Evolutionary conservation across 2,113 vertebrate species (phyloP).

Genomic region (Cercopithecus mona): DNA sequence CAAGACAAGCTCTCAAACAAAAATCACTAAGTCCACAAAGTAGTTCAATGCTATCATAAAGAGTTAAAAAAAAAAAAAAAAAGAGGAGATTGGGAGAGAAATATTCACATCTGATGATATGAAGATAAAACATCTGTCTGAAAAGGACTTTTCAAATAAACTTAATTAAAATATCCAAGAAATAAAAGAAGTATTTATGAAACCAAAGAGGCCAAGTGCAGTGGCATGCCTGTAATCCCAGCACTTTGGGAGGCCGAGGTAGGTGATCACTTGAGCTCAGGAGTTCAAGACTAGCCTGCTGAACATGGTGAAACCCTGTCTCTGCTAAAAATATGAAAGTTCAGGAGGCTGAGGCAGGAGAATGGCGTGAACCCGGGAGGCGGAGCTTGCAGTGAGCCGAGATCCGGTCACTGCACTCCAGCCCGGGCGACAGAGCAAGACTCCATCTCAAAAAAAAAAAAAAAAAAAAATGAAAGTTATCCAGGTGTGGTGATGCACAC

Average conservation of each 20-base stretch:
- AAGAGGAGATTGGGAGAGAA: too few relatives aligned
- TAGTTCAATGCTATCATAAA: neutral
- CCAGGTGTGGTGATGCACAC: neutral
- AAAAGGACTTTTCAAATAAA: neutral
- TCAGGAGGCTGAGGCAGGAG: too few relatives aligned
- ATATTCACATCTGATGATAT: neutral
- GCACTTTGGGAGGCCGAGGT: neutral
- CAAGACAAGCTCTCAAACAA: neutral
- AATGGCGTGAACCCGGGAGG: too few relatives aligned
- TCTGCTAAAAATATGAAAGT: neutral
- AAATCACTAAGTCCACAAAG: neutral
- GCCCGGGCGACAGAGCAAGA: too few relatives aligned
- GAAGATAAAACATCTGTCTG: neutral
- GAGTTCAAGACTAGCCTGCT: neutral
- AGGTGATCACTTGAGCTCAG: neutral
- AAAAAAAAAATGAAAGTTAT: neutral
- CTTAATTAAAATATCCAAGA: neutral
- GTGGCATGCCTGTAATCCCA: neutral
- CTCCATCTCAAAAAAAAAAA: too few relatives aligned
- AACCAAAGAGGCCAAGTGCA: neutral
- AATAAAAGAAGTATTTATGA: neutral
- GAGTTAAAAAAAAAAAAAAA: neutral
- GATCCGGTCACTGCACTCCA: too few relatives aligned
- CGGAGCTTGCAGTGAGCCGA: too few relatives aligned
- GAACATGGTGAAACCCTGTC: neutral